Conservation (phyloP, 2,797 vertebrate species). For the Platalea minor region DNA sequence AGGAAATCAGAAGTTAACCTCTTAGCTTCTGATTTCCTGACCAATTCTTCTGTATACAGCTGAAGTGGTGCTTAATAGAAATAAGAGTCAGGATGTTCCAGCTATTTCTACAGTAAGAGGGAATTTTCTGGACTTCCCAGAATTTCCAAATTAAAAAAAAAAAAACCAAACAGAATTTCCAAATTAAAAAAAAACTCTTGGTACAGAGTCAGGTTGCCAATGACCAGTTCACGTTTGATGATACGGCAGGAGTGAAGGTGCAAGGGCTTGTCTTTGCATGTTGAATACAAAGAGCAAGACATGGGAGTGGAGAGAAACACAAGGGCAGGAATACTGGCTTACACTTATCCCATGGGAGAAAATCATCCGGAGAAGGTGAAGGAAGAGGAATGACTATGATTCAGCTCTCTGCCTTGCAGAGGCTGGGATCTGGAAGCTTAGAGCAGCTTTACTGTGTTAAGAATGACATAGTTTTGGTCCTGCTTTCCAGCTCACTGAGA, state of each 20-base stretch:
- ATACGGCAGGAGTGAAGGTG: not conserved
- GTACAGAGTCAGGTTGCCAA: not conserved
- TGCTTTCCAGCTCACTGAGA: not conserved
- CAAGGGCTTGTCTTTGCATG: not conserved
- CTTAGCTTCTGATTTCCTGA: not conserved
- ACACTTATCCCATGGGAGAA: not conserved
- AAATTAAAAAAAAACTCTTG: not conserved
- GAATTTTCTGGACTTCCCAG: conserved; percentile 8
- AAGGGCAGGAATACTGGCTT: not conserved
- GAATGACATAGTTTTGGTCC: not conserved
- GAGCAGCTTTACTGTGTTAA: not conserved
- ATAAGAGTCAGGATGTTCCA: not conserved
- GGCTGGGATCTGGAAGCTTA: not conserved
- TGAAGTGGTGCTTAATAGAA: not conserved
- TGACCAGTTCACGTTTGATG: not conserved
- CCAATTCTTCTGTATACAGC: not conserved
- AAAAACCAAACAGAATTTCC: not conserved
- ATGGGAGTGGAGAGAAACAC: not conserved
- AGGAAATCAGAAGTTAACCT: conserved; percentile 42
- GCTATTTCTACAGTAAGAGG: not conserved
- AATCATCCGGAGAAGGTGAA: not conserved
- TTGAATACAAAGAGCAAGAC: not conserved
- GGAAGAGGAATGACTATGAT: not conserved
- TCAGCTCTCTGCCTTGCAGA: not conserved
- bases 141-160: not conserved